Conservation (phyloP, 2,888 invertebrate genomes). For the Eupithecia subumbrata region DNA sequence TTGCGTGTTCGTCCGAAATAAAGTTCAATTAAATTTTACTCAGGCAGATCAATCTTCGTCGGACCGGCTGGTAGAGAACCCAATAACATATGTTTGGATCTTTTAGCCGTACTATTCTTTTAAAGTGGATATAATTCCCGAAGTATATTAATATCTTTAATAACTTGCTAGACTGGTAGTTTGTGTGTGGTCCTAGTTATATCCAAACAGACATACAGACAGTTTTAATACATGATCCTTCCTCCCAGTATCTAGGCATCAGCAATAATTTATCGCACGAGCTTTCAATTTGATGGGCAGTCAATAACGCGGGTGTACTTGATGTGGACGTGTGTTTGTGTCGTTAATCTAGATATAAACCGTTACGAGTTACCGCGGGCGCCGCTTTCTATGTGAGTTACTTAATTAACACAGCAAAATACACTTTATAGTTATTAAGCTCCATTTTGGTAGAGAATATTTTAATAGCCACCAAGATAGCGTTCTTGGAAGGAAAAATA, state of each 20-base stretch:
- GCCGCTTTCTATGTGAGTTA: slow-evolving; percentile 40
- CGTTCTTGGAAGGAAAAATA: slow-evolving; percentile 54
- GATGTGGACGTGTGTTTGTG: slow-evolving; percentile 59
- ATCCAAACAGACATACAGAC: slow-evolving; percentile 40
- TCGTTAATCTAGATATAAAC: slow-evolving; percentile 42
- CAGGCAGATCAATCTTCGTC: background rate
- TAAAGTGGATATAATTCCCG: background rate
- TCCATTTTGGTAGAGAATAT: slow-evolving; percentile 24
- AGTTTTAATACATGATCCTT: slow-evolving; percentile 36
- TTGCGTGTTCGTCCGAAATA: slow-evolving; percentile 43
- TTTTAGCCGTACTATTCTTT: background rate
- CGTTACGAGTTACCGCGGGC: slow-evolving; percentile 29
- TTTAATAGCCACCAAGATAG: slow-evolving; percentile 42
- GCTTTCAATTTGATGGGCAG: slow-evolving; percentile 65
- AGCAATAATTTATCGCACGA: slow-evolving; percentile 58
- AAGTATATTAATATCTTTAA: background rate
- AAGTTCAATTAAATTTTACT: slow-evolving; percentile 33
- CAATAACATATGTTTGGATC: background rate
- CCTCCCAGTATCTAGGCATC: slow-evolving; percentile 46
- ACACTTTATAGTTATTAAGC: slow-evolving; percentile 4
- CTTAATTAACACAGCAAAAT: slow-evolving; percentile 15
- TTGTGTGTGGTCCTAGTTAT: slow-evolving; percentile 37
- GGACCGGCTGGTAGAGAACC: background rate
- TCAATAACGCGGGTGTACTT: slow-evolving; percentile 61
- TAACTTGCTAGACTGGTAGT: slow-evolving; percentile 9